Evolutionary conservation across 2,797 vertebrate genomes (phyloP).

Genomic region (Perodicticus potto): DNA sequence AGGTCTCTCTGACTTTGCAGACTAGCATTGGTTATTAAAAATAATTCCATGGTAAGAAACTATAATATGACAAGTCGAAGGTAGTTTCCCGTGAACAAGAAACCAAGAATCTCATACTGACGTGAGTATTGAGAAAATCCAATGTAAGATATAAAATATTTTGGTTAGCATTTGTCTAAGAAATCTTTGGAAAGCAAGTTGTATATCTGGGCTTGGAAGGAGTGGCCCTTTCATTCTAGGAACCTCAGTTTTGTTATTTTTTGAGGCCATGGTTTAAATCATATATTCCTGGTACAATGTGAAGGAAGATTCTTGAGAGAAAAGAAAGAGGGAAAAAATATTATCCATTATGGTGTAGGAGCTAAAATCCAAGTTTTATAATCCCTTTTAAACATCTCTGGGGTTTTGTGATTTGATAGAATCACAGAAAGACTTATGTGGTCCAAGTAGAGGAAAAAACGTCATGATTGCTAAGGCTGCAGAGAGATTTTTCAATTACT

Average conservation of each 20-base stretch:
- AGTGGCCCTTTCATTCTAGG: slow-evolving; percentile 51
- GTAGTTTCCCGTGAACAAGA: slow-evolving; percentile 76
- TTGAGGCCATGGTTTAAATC: slow-evolving; percentile 52
- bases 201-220: slow-evolving; percentile 62
- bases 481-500: slow-evolving; percentile 68
- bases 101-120: slow-evolving; percentile 65
- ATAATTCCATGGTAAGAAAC: slow-evolving; percentile 47
- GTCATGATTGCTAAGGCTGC: neutral
- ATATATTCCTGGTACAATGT: slow-evolving; percentile 65
- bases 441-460: neutral
- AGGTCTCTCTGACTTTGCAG: slow-evolving; percentile 35
- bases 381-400: slow-evolving; percentile 63
- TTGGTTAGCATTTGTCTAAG: slow-evolving; percentile 68
- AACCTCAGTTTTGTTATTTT: slow-evolving; percentile 62
- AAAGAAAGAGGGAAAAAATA: slow-evolving; percentile 65
- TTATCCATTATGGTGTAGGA: slow-evolving; percentile 51
- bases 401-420: slow-evolving; percentile 66
- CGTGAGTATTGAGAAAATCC: slow-evolving; percentile 43
- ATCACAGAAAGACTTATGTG: slow-evolving; percentile 48
- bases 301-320: slow-evolving; percentile 62
- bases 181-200: slow-evolving; percentile 61
- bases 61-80: neutral
- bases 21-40: slow-evolving; percentile 4
- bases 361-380: slow-evolving; percentile 71
- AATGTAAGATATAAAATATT: slow-evolving; percentile 65